phyloP scores from a whole-genome alignment of 1,140 invertebrate genomes.

The Aporrectodea caliginosa region DNA sequence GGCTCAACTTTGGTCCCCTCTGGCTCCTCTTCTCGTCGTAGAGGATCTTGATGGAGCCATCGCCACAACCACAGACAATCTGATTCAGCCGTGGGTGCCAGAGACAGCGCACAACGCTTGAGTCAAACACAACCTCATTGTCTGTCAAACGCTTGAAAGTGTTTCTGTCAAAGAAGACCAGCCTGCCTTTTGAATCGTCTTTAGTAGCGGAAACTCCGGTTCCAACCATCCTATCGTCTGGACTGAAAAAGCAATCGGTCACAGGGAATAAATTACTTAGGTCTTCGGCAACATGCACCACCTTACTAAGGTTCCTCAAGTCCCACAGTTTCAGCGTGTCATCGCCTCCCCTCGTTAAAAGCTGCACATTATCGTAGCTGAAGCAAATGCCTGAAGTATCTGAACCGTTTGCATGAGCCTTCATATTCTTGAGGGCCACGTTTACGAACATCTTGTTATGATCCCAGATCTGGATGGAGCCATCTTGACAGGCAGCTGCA shows the following conservation, averaged over 20 bases:
- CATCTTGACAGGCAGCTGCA: constrained; percentile 87
- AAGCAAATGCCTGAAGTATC: constrained; percentile 82
- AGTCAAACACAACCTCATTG: constrained; percentile 60
- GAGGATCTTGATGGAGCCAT: constrained; percentile 83
- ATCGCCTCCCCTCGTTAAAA: constrained; percentile 80
- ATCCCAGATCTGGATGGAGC: constrained; percentile 98
- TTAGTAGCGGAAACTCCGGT: constrained; percentile 80
- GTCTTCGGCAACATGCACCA: constrained; percentile 65
- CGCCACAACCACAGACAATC: constrained; percentile 85
- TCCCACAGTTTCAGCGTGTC: constrained; percentile 96
- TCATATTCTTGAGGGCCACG: constrained; percentile 70
- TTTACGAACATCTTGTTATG: constrained; percentile 71
- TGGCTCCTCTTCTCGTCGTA: constrained; percentile 82
- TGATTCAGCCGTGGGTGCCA: constrained; percentile 99
- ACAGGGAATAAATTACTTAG: constrained; percentile 78
- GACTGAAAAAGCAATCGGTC: constrained; percentile 90
- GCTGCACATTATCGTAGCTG: constrained; percentile 76
- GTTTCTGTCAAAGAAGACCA: constrained; percentile 77
- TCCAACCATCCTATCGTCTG: constrained; percentile 81
- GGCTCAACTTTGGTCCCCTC: constrained; percentile 85
- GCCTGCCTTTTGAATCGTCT: constrained; percentile 66
- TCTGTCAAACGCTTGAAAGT: constrained; percentile 68
- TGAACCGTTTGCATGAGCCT: constrained; percentile 73
- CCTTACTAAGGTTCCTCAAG: constrained; percentile 74
- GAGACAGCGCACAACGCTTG: constrained; percentile 74